Conservation (phyloP, 2,888 invertebrate species). For the Glyphotaelius pellucidus region DNA sequence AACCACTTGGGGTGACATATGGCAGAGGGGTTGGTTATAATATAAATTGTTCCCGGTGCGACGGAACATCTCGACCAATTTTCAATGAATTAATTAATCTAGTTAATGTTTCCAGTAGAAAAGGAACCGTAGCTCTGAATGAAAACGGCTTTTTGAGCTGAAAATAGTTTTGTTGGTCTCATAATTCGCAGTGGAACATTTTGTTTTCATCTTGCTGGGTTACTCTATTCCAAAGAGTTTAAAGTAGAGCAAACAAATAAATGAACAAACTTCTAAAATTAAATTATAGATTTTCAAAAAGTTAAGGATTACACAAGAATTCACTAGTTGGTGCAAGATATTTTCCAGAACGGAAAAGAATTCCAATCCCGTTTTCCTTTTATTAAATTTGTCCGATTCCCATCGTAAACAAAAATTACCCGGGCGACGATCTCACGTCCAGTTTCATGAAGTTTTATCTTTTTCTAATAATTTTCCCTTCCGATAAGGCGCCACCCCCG, state of each 20-base stretch:
- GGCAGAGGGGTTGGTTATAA: too few relatives aligned
- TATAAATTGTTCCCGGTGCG: too few relatives aligned
- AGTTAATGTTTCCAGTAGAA: too few relatives aligned
- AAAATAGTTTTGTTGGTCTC: too few relatives aligned
- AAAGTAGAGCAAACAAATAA: background rate
- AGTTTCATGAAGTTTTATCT: conserved; percentile 9
- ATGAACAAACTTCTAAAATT: background rate
- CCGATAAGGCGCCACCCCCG: conserved; percentile 4
- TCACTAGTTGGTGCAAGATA: background rate
- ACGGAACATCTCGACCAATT: too few relatives aligned
- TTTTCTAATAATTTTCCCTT: conserved; percentile 11
- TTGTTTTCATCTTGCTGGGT: too few relatives aligned
- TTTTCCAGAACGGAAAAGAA: background rate
- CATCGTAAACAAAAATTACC: background rate
- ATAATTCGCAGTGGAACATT: too few relatives aligned
- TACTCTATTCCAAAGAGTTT: too few relatives aligned
- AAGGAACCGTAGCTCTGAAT: too few relatives aligned
- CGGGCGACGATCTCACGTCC: background rate
- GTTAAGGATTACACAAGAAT: background rate
- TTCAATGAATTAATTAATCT: too few relatives aligned
- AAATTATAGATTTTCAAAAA: background rate
- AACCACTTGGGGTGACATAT: too few relatives aligned
- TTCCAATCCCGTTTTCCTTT: background rate
- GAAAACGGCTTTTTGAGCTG: too few relatives aligned
- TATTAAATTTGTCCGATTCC: background rate